Base-by-base conservation (phyloP, 1,140 invertebrate species). In the Yoshiicerus persimilis region DNA sequence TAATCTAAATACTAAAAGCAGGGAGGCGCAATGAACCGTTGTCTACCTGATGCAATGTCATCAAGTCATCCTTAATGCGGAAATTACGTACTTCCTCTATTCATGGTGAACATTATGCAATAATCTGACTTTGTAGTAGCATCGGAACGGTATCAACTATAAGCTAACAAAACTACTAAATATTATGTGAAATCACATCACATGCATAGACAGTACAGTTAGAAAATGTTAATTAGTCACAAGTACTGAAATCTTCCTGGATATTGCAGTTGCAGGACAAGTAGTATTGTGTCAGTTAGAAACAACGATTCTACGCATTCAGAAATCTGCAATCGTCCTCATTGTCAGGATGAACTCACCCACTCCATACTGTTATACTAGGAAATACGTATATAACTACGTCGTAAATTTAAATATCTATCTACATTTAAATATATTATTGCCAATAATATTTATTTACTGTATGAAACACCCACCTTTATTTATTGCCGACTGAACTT, bases 1-100 rank as follows among this genome's bases (percentile, higher is more conserved):
- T 47, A 20, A 47, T 16, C 41, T 47, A 47, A 47, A 47, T 47
- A 16, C 20, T 11, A 1, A 1, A 47, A 47, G 0, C 47, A 56
- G 47, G 10, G 9, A n/a, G 27, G 27, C 11, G 20, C 30, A 34
- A 5, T 80, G 20, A 20, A 20, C 75, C 16, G 30, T 75, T 75
- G 13, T 36, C 6, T 36, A 34, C 75, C n/a, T 36, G 11, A 38
- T 80, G 16, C 47, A 56, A 25, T 80, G 32, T 80, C 75, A 80
- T 38, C 32, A 34, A 13, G 32, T 80, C 75, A 36, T 80, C 30
- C 75, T n/a, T 20, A 80, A n/a, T 23, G 27, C 75, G 75, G 75
- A 80, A 80, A 80, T 80, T 80, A 80, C 75, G 75, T 80, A 80
- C 75, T 80, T 80, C 75, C 75, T 80, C 32, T 30, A n/a, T 70